Conservation (phyloP, 2,113 vertebrate genomes). For the Labrus mixtus region DNA sequence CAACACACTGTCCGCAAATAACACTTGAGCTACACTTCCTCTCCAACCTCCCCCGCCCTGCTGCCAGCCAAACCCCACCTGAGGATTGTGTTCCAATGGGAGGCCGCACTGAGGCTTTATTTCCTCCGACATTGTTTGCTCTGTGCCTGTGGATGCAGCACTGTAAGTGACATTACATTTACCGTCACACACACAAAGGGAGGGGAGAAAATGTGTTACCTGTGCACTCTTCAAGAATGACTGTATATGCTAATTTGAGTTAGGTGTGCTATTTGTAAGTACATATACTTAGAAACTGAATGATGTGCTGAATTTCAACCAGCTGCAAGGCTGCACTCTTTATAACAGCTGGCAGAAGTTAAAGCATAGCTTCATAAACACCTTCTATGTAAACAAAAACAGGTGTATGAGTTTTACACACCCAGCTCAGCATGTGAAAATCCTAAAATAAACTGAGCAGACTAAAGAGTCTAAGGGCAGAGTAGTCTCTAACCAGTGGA, state of each 20-base stretch:
- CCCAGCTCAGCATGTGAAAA: not conserved
- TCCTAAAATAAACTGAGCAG: conserved; percentile 10
- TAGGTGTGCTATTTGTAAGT: not conserved
- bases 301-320: not conserved
- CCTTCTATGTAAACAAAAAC: not conserved
- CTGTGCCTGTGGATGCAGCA: conserved; percentile 19
- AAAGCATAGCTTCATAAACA: not conserved
- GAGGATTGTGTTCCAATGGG: conserved; percentile 86
- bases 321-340: not conserved
- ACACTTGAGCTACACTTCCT: conserved; percentile 51
- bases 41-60: conserved; percentile 49
- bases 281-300: not conserved
- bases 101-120: conserved; percentile 77
- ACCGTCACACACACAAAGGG: conserved; percentile 38
- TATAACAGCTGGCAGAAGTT: not conserved
- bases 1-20: conserved; percentile 70
- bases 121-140: conserved; percentile 74
- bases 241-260: not conserved
- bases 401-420: conserved; percentile 4
- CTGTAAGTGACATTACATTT: conserved; percentile 33
- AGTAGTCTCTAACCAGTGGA: conserved; percentile 24
- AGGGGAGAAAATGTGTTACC: not conserved
- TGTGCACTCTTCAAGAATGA: not conserved
- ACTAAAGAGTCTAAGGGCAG: conserved; percentile 9
- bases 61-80: conserved; percentile 86